Evolutionary conservation across 2,797 vertebrate genomes (phyloP).

Genomic region (Micropoecilia bifurca): DNA sequence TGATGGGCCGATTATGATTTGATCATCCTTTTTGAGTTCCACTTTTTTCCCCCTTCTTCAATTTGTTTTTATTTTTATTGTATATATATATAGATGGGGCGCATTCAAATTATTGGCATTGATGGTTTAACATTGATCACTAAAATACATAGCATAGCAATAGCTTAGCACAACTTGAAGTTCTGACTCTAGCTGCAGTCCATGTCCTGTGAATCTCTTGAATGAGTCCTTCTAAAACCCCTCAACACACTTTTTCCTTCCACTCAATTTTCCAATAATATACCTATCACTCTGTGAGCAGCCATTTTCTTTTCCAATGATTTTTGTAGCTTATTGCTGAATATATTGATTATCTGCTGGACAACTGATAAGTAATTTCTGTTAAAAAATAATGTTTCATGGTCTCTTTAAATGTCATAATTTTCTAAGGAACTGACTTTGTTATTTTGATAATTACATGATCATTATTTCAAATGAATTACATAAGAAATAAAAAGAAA

Average conservation of each 20-base stretch:
- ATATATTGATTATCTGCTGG: background rate
- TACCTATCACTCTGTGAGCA: background rate
- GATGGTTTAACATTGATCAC: background rate
- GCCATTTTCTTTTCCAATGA: background rate
- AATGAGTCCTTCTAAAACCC: too few species aligned
- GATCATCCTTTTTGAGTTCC: slow-evolving; percentile 35
- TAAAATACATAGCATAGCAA: background rate
- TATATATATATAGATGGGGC: background rate
- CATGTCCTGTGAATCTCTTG: background rate
- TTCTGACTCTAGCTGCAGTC: background rate
- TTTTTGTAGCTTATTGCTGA: background rate
- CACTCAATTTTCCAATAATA: background rate
- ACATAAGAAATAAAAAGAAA: background rate
- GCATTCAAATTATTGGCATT: background rate
- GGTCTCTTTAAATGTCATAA: background rate
- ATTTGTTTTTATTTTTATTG: background rate
- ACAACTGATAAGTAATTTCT: background rate
- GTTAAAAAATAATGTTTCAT: background rate
- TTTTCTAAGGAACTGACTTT: background rate
- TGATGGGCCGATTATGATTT: slow-evolving; percentile 38
- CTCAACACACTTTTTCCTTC: background rate
- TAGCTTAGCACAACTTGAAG: background rate
- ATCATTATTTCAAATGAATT: background rate
- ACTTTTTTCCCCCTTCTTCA: background rate
- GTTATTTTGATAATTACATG: background rate